Base-by-base conservation (phyloP, 2,888 invertebrate genomes). In the Cosmia pyralina region DNA sequence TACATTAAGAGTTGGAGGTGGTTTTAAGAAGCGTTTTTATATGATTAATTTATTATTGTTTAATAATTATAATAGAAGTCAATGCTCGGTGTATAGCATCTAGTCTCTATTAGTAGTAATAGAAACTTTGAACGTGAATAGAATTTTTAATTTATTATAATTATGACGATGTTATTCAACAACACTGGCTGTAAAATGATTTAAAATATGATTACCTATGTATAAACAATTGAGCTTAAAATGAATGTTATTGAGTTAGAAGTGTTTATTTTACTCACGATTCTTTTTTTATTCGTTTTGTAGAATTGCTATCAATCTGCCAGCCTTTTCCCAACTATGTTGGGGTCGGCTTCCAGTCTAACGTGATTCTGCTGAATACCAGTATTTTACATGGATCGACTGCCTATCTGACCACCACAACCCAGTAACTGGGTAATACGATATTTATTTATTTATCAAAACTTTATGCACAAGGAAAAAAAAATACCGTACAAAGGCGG, bases 51-150 rank as follows among this genome's bases (percentile, higher is more conserved):
- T 75, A 75, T 81, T 75, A 82, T 85, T 86, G 81, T 83, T 77
- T 79, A 73, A 69, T 82, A 75, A 80, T 74, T 82, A 79, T 78
- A 83, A 75, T 85, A 78, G 79, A 82, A 88, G 90, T 90, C 89
- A 89, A 82, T 65, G 89, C 53, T 82, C 89, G 78, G 48, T 76
- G 75, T 84, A 82, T 83, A 82, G 71, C 75, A 82, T 84, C 83
- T 85, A 83, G 76, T 77, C 83, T 85, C 73, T 88, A 85, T 79
- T 77, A 68, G 81, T 85, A n/a, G 69, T 80, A 85, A 87, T 86
- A 86, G 79, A 87, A 84, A 77, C 85, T 57, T 28, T 34, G 66
- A 19, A 52, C 77, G 77, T 69, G 74, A 62, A 57, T 59, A 59
- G 84, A 83, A 85, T 88, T 15, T n/a, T n/a, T 73, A 81, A 74